Evolutionary conservation across 2,888 invertebrate species (phyloP).

Genomic region (Watsonalla binaria): DNA sequence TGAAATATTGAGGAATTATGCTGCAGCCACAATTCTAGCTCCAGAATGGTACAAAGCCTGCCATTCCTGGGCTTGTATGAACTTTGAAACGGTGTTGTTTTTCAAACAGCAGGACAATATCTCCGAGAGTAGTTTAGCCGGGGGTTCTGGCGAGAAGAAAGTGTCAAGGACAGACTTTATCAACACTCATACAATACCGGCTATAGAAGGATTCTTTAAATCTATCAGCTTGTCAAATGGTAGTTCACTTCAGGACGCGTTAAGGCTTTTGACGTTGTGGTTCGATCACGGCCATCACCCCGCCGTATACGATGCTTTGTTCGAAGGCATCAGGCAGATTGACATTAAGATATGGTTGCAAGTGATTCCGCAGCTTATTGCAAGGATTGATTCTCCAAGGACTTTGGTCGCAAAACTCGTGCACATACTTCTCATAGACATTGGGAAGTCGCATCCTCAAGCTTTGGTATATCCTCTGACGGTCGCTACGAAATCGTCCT

Average conservation of each 20-base stretch:
- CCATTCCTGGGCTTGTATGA: conserved; percentile 98
- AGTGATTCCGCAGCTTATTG: conserved; percentile 99
- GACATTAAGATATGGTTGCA: conserved; percentile 99
- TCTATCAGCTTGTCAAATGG: conserved; percentile 95
- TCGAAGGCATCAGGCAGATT: conserved; percentile 94
- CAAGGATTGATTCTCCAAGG: conserved; percentile 96
- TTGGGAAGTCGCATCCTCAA: conserved; percentile 98
- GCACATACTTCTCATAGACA: conserved; percentile 95
- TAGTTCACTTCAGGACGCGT: conserved; percentile 96
- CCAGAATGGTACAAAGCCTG: conserved; percentile 97
- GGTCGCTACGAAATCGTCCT: conserved; percentile 96
- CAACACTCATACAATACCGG: conserved; percentile 87
- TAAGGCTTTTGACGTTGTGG: conserved; percentile 96
- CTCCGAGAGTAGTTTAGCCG: conserved; percentile 65
- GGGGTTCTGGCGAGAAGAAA: conserved; percentile 66
- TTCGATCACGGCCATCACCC: conserved; percentile 98
- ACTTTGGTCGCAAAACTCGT: conserved; percentile 93
- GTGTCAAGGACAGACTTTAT: conserved; percentile 64
- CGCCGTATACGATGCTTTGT: conserved; percentile 94
- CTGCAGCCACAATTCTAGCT: conserved; percentile 90
- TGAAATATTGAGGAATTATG: conserved; percentile 85
- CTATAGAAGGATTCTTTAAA: conserved; percentile 96
- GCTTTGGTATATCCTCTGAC: conserved; percentile 98
- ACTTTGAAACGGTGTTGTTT: conserved; percentile 93
- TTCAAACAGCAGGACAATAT: conserved; percentile 76